Evolutionary conservation across 1,140 invertebrate genomes (phyloP).

Genomic region (Vanessa tameamea): DNA sequence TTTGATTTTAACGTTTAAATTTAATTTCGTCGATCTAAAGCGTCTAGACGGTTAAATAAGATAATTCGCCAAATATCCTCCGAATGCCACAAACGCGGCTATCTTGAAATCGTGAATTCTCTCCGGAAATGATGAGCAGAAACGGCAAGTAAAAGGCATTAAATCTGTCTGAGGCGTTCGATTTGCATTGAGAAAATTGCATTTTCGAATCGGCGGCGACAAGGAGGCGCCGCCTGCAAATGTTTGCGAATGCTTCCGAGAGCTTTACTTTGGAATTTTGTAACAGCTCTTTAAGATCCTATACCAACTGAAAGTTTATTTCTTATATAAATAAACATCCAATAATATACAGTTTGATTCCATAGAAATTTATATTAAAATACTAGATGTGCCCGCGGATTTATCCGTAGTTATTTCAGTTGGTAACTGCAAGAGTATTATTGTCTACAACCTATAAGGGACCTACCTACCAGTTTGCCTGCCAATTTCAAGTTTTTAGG

Average conservation of each 20-base stretch:
- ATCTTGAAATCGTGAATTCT: constrained; percentile 59
- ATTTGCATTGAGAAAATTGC: constrained; percentile 78
- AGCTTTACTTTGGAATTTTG: constrained; percentile 59
- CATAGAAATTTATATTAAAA: neutral
- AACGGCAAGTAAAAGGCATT: constrained; percentile 74
- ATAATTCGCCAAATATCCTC: constrained; percentile 42
- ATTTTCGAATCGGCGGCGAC: constrained; percentile 70
- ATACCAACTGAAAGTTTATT: constrained; percentile 18
- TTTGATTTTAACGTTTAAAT: neutral
- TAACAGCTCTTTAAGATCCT: constrained; percentile 18
- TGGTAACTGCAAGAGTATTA: no score
- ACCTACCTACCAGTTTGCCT: no score
- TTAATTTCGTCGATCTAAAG: neutral
- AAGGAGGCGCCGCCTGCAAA: constrained; percentile 64
- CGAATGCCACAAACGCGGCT: constrained; percentile 49
- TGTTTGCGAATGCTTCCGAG: constrained; percentile 65
- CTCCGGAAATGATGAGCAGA: constrained; percentile 71
- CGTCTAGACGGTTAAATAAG: constrained; percentile 26
- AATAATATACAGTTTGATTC: no score
- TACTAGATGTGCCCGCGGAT: neutral
- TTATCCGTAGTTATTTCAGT: no score
- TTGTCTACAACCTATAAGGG: no score
- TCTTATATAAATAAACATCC: neutral
- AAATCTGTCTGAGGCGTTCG: constrained; percentile 74
- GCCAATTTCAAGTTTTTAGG: no score